A percentile compares a stretch with the other conserved stretches of the same genome.
Evolutionary conservation across 2,797 vertebrate genomes (phyloP).

Genomic region (Scyliorhinus canicula): DNA sequence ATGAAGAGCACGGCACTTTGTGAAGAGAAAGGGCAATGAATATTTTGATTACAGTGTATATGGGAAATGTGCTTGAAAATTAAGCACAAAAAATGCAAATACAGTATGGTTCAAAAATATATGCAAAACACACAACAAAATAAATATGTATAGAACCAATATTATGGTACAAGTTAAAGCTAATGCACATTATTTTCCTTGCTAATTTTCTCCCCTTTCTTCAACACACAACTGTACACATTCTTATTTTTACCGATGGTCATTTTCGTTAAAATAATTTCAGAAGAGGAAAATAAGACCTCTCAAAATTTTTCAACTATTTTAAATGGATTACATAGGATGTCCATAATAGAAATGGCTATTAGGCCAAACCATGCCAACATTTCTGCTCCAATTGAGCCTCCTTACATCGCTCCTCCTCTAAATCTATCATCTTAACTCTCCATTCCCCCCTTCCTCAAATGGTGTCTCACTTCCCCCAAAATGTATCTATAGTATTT

Average conservation of each 20-base stretch:
- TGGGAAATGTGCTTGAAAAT: neutral
- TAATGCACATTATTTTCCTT: neutral
- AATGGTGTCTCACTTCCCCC: too few relatives aligned
- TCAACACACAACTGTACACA: neutral
- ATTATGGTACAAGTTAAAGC: neutral
- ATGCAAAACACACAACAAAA: too few relatives aligned
- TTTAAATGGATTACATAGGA: too few relatives aligned
- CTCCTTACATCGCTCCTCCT: too few relatives aligned
- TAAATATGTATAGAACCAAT: neutral
- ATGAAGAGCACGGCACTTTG: neutral
- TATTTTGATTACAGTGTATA: neutral
- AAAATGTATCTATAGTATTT: too few relatives aligned
- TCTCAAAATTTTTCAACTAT: neutral
- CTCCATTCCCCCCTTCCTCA: too few relatives aligned
- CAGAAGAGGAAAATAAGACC: neutral
- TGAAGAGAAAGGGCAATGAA: neutral
- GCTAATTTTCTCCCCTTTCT: neutral
- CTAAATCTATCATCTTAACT: too few relatives aligned
- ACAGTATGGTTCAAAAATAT: too few relatives aligned
- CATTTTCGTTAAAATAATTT: neutral
- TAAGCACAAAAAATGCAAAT: neutral
- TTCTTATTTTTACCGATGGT: neutral
- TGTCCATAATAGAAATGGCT: too few relatives aligned
- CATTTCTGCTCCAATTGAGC: too few relatives aligned
- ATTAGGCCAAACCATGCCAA: too few relatives aligned